These are phyloP conservation scores for Leptopilina clavipes DNA, from an alignment of 1,140 invertebrate species.

Conservation along the genomic window DNA sequence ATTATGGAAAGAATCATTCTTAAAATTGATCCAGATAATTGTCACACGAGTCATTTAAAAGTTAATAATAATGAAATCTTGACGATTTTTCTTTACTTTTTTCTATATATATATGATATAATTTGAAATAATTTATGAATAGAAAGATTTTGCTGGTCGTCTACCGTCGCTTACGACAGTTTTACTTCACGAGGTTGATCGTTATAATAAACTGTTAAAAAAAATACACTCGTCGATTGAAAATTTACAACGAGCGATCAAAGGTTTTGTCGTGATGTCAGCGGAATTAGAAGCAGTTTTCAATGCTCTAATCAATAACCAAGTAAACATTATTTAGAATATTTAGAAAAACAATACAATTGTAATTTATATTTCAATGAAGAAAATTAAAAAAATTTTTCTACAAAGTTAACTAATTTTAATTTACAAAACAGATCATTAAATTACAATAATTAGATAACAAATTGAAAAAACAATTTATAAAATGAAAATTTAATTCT, in stretches of 20 bases:
- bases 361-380: too few species aligned
- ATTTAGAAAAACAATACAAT: too few species aligned
- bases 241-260: conserved; percentile 88
- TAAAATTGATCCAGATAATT: conserved; percentile 78
- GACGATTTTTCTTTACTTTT: background rate
- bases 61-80: conserved; percentile 60
- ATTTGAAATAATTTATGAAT: conserved; percentile 40
- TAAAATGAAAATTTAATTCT: background rate
- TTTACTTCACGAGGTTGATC: conserved; percentile 88
- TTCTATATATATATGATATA: background rate
- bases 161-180: conserved; percentile 88
- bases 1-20: conserved; percentile 77
- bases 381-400: too few species aligned
- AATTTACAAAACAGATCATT: too few species aligned
- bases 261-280: conserved; percentile 92
- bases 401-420: too few species aligned
- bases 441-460: conserved; percentile 21
- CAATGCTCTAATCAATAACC: conserved; percentile 84
- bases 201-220: conserved; percentile 86
- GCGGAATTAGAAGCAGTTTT: conserved; percentile 89
- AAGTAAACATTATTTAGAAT: conserved; percentile 68
- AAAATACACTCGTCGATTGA: conserved; percentile 83
- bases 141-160: conserved; percentile 81
- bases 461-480: background rate
- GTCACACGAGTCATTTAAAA: conserved; percentile 73